Base-by-base conservation (phyloP, 1,140 invertebrate species). In the Theocolax elegans region DNA sequence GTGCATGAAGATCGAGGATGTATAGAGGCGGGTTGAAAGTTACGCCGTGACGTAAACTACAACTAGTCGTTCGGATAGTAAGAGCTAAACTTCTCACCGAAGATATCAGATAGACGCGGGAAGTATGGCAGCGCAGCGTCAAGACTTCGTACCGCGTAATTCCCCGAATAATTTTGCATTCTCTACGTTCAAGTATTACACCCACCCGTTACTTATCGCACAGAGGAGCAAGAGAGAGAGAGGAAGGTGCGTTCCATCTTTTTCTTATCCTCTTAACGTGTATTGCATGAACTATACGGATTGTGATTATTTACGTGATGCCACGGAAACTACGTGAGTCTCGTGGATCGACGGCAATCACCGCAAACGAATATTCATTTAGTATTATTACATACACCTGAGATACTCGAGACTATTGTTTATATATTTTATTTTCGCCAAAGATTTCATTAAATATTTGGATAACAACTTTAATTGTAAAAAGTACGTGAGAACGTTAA, bases 81-180 rank as follows among this genome's bases (percentile, higher is more conserved):
- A 51, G 25, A 25, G 49, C 3, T 10, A 35, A 35, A 4, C 31
- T 35, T 35, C 10, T 35, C 31, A 4, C 31, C 31, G 31, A 58
- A 58, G 35, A 60, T 60, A 60, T 60, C 58, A 46, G 40, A 60
- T 40, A 60, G 58, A 44, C 23, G 13, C 54, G 23, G 42, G 12
- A 60, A 25, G 58, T 46, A 44, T 35, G 58, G 58, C 58, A 23
- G 8, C 29, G 21, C n/a, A n/a, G 40, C 58, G 40, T 40, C 31
- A 58, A 51, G 49, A 19, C 35, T 23, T 29, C 49, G 21, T 13
- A 35, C 17, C n/a, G 40, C 19, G 40, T 46, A 29, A 60, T 60
- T 60, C 58, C 44, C 54, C 58, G 40, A 60, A 60, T 60, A 60
- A 44, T 46, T 60, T 46, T 23, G 35, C 35, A 38, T 58, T 58